Conservation (phyloP, 2,113 vertebrate species). For the Raja brachyura region DNA sequence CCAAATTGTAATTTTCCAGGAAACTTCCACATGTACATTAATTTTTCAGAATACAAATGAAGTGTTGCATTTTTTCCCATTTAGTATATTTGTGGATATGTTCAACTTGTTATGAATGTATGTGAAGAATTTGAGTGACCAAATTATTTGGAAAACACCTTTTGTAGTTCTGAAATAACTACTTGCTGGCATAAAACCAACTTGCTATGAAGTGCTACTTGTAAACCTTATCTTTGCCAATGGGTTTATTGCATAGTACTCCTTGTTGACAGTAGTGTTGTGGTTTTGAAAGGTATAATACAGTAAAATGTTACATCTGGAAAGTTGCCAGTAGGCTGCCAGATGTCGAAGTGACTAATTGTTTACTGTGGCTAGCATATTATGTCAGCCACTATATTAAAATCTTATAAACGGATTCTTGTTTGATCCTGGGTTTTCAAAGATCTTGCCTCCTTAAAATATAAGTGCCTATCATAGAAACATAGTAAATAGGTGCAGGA, state of each 20-base stretch:
- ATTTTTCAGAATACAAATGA: no score
- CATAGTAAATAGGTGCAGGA: no score
- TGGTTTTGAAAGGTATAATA: background rate
- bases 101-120: background rate
- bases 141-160: background rate
- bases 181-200: background rate
- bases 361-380: background rate
- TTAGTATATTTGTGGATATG: background rate
- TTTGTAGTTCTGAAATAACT: background rate
- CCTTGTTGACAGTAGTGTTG: background rate
- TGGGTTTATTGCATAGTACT: background rate
- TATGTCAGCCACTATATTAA: background rate
- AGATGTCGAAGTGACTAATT: background rate
- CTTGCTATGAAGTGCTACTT: background rate
- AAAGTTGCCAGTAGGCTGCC: slow-evolving; percentile 20
- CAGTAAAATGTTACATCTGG: background rate
- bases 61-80: background rate
- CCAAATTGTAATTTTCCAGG: no score
- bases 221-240: background rate
- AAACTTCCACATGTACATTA: no score
- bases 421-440: background rate
- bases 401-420: background rate
- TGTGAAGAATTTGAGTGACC: background rate
- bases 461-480: background rate
- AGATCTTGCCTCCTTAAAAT: background rate